These are phyloP conservation scores for Drosophila ambigua DNA, from an alignment of 1,140 invertebrate genomes.

Conservation along the genomic window DNA sequence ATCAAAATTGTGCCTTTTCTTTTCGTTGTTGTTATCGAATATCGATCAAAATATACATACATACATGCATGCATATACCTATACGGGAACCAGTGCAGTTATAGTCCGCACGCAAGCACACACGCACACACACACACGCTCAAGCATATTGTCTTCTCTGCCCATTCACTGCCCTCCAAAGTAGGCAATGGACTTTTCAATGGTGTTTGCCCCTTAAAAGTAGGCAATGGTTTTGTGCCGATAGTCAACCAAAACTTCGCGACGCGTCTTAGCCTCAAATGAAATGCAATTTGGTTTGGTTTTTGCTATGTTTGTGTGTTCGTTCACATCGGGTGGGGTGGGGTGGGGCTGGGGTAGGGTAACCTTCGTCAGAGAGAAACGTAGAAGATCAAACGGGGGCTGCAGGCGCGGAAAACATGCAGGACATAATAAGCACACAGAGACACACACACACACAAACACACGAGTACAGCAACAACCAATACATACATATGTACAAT, in stretches of 20 bases:
- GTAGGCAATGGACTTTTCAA: background rate
- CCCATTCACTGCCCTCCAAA: too few relatives aligned
- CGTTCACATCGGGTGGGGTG: too few relatives aligned
- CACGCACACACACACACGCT: too few relatives aligned
- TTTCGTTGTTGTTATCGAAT: conserved; percentile 69
- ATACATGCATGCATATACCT: conserved; percentile 9
- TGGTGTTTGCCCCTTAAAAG: background rate
- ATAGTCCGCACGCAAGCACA: background rate
- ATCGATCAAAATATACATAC: conserved; percentile 49
- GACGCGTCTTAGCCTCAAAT: conserved; percentile 23
- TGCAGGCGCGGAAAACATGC: too few relatives aligned
- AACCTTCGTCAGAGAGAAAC: background rate
- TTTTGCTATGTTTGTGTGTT: conserved; percentile 1
- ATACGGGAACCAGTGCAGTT: background rate
- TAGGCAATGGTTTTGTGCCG: conserved; percentile 21
- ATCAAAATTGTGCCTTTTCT: conserved; percentile 81
- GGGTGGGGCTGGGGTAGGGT: too few relatives aligned
- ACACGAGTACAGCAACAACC: conserved; percentile 17
- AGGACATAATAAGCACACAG: background rate
- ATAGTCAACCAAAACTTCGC: conserved; percentile 18
- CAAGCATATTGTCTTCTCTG: too few relatives aligned
- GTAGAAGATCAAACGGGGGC: background rate
- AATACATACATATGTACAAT: conserved; percentile 39
- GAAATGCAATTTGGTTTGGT: conserved; percentile 26
- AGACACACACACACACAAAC: conserved; percentile 5